These are phyloP conservation scores for Drosophila asahinai DNA, from an alignment of 1,140 invertebrate species.

Conservation along the genomic window DNA sequence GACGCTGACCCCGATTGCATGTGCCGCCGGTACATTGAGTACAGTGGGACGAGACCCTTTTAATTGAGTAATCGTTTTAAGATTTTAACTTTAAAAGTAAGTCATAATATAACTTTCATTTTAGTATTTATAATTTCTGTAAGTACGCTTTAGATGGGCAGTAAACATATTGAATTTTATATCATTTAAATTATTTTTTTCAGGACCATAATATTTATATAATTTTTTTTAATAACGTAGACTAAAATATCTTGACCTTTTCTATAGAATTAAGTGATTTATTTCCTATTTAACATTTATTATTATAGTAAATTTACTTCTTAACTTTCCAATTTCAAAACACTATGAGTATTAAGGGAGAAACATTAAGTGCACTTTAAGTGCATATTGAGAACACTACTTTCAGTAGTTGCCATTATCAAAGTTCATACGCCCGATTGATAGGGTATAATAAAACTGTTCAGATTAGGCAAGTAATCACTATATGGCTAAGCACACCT, in stretches of 20 bases:
- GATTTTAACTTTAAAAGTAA: not conserved
- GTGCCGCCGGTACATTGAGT: slow-evolving; percentile 3
- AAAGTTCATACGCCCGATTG: slow-evolving; percentile 12
- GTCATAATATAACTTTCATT: no score
- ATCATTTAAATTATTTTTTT: no score
- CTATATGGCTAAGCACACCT: not conserved
- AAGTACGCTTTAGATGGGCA: no score
- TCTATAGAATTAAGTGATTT: no score
- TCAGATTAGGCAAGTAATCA: slow-evolving; percentile 25
- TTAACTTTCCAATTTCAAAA: not conserved
- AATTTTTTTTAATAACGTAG: no score
- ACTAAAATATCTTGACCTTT: no score
- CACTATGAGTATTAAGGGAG: accelerated
- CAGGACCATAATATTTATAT: no score
- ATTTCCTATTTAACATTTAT: not conserved
- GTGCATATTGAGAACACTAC: not conserved
- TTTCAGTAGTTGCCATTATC: slow-evolving; percentile 1
- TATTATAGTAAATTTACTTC: not conserved
- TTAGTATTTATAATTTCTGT: not conserved
- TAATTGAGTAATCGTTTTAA: not conserved
- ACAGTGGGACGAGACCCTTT: slow-evolving; percentile 1
- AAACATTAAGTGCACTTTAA: not conserved
- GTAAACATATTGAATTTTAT: no score
- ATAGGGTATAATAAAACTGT: slow-evolving; percentile 30
- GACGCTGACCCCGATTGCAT: slow-evolving; percentile 29